Percentiles rank a stretch among this genome's conserved stretches.
Evolutionary conservation across 2,113 vertebrate species (phyloP).

Genomic region (Poecile atricapillus): DNA sequence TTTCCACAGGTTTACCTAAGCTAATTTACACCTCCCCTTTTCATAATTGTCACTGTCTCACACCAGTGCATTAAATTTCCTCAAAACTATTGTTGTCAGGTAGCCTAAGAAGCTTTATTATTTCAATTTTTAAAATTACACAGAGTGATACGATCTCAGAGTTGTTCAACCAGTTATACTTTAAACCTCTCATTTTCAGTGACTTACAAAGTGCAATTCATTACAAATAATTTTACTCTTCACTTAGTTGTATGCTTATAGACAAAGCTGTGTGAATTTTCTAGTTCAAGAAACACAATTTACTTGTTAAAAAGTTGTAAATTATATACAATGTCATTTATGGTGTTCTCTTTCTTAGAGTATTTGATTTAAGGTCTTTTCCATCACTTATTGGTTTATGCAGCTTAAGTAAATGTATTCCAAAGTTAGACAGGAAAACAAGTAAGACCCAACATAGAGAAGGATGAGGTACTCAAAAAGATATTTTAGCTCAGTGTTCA

Average conservation of each 20-base stretch:
- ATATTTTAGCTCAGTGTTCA: background rate
- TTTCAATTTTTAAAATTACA: background rate
- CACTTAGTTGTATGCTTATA: background rate
- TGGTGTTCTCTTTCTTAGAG: background rate
- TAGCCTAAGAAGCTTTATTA: background rate
- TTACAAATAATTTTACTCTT: background rate
- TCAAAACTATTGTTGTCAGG: background rate
- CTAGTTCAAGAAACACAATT: background rate
- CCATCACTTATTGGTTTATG: background rate
- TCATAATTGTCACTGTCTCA: background rate
- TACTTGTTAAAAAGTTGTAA: background rate
- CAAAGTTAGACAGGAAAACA: background rate
- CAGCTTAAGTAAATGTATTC: background rate
- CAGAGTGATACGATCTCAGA: background rate
- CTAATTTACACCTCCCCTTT: background rate
- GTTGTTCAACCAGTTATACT: background rate
- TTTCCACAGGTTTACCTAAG: background rate
- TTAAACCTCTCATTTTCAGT: background rate
- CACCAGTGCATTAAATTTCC: background rate
- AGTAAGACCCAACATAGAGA: background rate
- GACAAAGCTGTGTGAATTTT: background rate
- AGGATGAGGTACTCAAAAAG: background rate
- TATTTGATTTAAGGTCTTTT: background rate
- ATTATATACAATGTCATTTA: background rate
- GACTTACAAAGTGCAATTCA: background rate